Evolutionary conservation across 2,797 vertebrate species (phyloP).

Genomic region (Sebastes itinus): DNA sequence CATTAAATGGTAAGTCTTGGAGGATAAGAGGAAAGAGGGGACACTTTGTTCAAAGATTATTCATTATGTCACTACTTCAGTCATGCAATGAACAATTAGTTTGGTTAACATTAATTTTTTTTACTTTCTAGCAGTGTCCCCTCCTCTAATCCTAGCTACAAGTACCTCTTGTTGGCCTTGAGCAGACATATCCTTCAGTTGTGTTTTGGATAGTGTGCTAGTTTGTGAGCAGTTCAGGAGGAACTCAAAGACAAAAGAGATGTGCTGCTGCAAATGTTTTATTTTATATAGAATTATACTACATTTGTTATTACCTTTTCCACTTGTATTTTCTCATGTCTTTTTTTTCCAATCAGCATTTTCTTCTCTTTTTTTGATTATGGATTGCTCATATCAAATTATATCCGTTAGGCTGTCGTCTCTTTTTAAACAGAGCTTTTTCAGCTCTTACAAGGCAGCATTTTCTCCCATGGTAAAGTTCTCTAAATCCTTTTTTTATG

Average conservation of each 20-base stretch:
- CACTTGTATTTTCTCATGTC: conserved; percentile 26
- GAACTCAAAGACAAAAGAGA: conserved; percentile 47
- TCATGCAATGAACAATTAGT: neutral
- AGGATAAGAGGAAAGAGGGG: conserved; percentile 2
- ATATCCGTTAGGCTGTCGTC: conserved; percentile 2
- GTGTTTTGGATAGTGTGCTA: conserved; percentile 23
- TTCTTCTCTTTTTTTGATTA: neutral
- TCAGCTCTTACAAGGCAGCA: conserved; percentile 18
- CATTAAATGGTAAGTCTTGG: conserved; percentile 23
- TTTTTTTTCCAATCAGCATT: conserved; percentile 12
- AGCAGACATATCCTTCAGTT: conserved; percentile 39
- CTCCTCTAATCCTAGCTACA: conserved; percentile 20
- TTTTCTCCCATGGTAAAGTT: conserved; percentile 17
- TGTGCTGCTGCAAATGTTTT: conserved; percentile 85
- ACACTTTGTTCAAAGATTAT: neutral
- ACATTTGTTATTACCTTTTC: conserved; percentile 56
- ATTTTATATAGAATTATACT: conserved; percentile 72
- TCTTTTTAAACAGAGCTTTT: conserved; percentile 17
- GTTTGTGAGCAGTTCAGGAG: conserved; percentile 43
- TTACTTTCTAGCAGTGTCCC: neutral
- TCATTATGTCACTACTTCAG: neutral
- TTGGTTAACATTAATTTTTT: conserved; percentile 19
- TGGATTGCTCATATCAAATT: conserved; percentile 51
- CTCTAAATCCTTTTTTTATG: neutral
- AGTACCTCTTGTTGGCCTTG: conserved; percentile 57